Base-by-base conservation (phyloP, 2,888 invertebrate species). In the Pachycephus smyrnensis region DNA sequence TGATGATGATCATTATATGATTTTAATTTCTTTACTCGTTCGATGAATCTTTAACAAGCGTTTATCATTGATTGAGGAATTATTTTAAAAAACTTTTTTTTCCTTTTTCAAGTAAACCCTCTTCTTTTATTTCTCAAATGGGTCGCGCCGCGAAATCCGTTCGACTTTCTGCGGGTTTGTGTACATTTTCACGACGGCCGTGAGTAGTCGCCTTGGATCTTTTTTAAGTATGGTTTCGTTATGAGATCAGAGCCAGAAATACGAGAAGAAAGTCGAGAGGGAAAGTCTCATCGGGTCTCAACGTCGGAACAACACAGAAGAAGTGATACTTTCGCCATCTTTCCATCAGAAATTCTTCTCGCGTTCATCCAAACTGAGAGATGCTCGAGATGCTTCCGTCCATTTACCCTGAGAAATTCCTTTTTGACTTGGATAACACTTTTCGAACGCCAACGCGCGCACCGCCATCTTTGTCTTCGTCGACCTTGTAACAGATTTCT, bases 221-320 rank as follows among this genome's bases (percentile, higher is more conserved):
- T 55, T 55, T 55, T 55, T 55, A 55, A 55, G 55, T 55, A 55
- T 23, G 55, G 23, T 55, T 23, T 80, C 78, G 76, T 79, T 74
- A 78, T 80, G 82, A 83, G 79, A 82, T 83, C 82, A 83, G 71
- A 80, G 80, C 78, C 80, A 68, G 83, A 85, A 82, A 83, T 80
- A 83, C 75, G 73, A 79, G 77, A 85, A 82, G 85, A 84, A 85
- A 84, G 85, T 77, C 68, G 71, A 76, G 76, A 83, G 80, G 83
- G 84, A 84, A 84, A 84, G 85, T 84, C 75, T 11, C 71, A 55
- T 71, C 71, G 71, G 32, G 15, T 71, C 71, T 71, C 31, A 3
- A 31, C 23, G 76, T 40, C 55, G 32, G 36, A 36, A 30, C 36
- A 68, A 9, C 30, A 30, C 68, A n/a, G 33, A 68, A 32, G 69